A percentile compares a stretch with the other conserved stretches of the same genome.
Conservation (phyloP, 2,797 vertebrate species). For the Acipenser oxyrinchus region DNA sequence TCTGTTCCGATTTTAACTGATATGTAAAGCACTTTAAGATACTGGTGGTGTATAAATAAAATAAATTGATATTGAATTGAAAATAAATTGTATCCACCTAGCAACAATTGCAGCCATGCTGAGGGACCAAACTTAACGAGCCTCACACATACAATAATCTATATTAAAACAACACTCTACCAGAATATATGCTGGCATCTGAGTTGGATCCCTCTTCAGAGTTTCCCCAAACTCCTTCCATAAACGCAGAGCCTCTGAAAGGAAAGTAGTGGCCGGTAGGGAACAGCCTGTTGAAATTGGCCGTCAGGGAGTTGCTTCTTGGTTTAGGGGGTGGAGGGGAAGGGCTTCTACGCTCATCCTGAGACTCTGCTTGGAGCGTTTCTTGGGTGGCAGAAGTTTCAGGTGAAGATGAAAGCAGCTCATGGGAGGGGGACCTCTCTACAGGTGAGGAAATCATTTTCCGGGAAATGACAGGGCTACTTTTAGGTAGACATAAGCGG, state of each 20-base stretch:
- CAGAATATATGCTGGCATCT: constrained; percentile 4
- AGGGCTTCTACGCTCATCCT: background rate
- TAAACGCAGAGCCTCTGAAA: constrained; percentile 6
- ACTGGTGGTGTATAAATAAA: too few species aligned
- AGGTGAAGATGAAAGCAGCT: background rate
- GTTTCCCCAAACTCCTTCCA: constrained; percentile 5
- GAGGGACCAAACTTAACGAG: too few species aligned
- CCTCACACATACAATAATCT: too few species aligned
- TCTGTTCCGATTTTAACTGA: too few species aligned
- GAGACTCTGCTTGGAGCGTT: too few species aligned
- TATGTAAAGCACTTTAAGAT: too few species aligned
- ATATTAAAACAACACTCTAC: constrained; percentile 11
- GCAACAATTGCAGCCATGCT: too few species aligned
- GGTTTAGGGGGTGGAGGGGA: constrained; percentile 15
- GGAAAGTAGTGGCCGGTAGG: constrained; percentile 11
- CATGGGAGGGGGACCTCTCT: constrained; percentile 1
- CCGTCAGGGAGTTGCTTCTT: constrained; percentile 1
- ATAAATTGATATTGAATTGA: too few species aligned
- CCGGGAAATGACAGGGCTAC: constrained; percentile 43
- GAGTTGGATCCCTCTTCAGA: constrained; percentile 2
- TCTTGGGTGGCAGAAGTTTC: background rate
- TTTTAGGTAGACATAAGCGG: constrained; percentile 30
- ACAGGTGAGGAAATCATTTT: background rate
- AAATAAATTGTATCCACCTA: too few species aligned
- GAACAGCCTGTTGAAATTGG: constrained; percentile 21